A percentile compares a stretch with the other conserved stretches of the same genome.
Evolutionary conservation across 1,140 invertebrate genomes (phyloP).

Genomic region (Battus philenor): DNA sequence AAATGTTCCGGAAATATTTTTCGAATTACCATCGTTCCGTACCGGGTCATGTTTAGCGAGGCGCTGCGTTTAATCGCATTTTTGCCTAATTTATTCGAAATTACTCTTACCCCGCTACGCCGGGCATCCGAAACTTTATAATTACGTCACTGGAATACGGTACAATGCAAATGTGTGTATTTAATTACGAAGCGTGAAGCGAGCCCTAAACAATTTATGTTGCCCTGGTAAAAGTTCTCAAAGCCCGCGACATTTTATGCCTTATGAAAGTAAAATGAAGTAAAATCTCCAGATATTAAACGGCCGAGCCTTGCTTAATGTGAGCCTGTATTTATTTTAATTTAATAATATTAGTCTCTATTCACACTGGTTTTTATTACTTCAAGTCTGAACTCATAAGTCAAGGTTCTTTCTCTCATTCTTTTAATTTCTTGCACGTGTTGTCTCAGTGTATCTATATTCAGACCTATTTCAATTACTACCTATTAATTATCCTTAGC

Average conservation of each 20-base stretch:
- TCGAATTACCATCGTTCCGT: neutral
- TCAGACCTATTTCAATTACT: too few relatives aligned
- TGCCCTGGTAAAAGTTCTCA: slow-evolving; percentile 24
- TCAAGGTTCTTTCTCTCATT: too few relatives aligned
- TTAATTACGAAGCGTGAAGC: slow-evolving; percentile 20
- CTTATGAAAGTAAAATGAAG: slow-evolving; percentile 44
- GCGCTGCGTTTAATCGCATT: slow-evolving; percentile 6
- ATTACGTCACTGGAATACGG: slow-evolving; percentile 23
- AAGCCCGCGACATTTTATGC: slow-evolving; percentile 26
- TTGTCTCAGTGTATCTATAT: too few relatives aligned
- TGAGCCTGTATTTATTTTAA: neutral
- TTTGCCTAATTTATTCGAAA: slow-evolving; percentile 19
- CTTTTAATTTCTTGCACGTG: too few relatives aligned
- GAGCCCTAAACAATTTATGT: slow-evolving; percentile 32
- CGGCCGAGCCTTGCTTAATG: neutral
- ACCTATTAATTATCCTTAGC: too few relatives aligned
- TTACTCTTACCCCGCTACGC: slow-evolving; percentile 14
- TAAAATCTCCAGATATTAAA: slow-evolving; percentile 19
- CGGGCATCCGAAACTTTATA: slow-evolving; percentile 21
- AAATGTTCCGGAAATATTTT: slow-evolving; percentile 28
- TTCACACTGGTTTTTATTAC: too few relatives aligned
- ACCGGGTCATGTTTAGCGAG: slow-evolving; percentile 9
- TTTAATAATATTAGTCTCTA: too few relatives aligned
- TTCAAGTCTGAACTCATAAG: too few relatives aligned
- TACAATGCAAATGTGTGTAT: slow-evolving; percentile 28